Evolutionary conservation across 2,797 vertebrate genomes (phyloP).

Genomic region (Sciurus vulgaris): DNA sequence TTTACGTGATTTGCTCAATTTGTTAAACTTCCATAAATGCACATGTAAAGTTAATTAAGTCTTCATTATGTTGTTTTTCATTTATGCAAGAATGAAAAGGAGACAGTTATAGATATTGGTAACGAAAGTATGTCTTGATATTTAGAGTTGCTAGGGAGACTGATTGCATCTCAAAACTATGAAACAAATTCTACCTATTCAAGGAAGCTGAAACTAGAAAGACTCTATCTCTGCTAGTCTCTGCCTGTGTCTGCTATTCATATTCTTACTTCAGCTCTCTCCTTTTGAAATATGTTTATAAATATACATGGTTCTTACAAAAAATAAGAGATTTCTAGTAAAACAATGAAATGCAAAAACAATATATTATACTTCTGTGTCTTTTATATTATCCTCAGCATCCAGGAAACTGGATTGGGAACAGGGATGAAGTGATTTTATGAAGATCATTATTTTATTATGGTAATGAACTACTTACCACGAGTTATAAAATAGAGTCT

Average conservation of each 20-base stretch:
- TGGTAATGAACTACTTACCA: background rate
- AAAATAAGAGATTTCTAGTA: conserved; percentile 41
- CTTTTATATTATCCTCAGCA: conserved; percentile 31
- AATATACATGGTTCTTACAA: background rate
- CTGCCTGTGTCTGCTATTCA: background rate
- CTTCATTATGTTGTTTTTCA: conserved; percentile 8
- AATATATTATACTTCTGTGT: background rate
- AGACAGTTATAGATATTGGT: background rate
- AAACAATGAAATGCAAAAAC: conserved; percentile 8
- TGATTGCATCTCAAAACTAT: background rate
- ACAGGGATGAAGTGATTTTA: conserved; percentile 47
- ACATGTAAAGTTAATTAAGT: conserved; percentile 12
- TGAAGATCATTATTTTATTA: conserved; percentile 17
- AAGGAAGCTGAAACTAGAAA: conserved; percentile 1
- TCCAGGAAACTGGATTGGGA: conserved; percentile 14
- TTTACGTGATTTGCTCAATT: conserved; percentile 16
- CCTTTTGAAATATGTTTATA: background rate
- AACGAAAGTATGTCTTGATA: background rate
- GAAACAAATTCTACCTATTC: background rate
- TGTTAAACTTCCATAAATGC: conserved; percentile 41
- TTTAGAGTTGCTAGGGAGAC: conserved; percentile 43
- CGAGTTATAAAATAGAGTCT: conserved; percentile 35
- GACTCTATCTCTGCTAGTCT: background rate
- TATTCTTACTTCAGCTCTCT: background rate
- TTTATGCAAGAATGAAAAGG: conserved; percentile 17